These are phyloP conservation scores for Netelia inedita DNA, from an alignment of 2,888 invertebrate species.

Conservation along the genomic window DNA sequence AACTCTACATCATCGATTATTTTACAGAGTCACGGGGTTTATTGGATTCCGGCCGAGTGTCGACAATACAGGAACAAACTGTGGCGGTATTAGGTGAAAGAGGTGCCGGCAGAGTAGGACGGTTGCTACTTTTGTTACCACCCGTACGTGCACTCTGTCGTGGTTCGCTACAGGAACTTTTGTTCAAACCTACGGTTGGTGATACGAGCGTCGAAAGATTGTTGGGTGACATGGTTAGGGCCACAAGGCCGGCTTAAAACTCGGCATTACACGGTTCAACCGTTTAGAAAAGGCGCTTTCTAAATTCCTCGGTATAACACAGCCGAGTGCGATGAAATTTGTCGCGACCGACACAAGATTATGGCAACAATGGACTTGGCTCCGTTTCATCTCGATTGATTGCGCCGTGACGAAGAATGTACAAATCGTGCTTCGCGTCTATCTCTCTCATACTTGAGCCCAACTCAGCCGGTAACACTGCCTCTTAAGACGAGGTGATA, in stretches of 20 bases:
- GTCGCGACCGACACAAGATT: too few species aligned
- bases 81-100: conserved; percentile 92
- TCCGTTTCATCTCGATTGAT: too few species aligned
- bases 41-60: conserved; percentile 87
- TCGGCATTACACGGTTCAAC: too few species aligned
- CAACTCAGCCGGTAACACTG: too few species aligned
- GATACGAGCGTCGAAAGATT: conserved; percentile 90
- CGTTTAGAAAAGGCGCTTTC: too few species aligned
- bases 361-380: too few species aligned
- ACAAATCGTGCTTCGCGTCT: too few species aligned
- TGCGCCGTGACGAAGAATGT: too few species aligned
- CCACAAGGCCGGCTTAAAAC: conserved; percentile 78
- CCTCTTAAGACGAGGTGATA: too few species aligned
- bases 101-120: conserved; percentile 90
- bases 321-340: too few species aligned
- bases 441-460: too few species aligned
- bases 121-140: conserved; percentile 91
- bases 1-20: background rate
- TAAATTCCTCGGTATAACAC: too few species aligned
- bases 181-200: conserved; percentile 93
- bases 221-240: conserved; percentile 88
- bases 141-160: conserved; percentile 87
- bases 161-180: conserved; percentile 88
- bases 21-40: conserved; percentile 88
- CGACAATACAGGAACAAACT: conserved; percentile 92